Evolutionary conservation across 2,797 vertebrate genomes (phyloP), one percentile per base, ranked within the genome.

Genomic region (Danio aesculapii): DNA sequence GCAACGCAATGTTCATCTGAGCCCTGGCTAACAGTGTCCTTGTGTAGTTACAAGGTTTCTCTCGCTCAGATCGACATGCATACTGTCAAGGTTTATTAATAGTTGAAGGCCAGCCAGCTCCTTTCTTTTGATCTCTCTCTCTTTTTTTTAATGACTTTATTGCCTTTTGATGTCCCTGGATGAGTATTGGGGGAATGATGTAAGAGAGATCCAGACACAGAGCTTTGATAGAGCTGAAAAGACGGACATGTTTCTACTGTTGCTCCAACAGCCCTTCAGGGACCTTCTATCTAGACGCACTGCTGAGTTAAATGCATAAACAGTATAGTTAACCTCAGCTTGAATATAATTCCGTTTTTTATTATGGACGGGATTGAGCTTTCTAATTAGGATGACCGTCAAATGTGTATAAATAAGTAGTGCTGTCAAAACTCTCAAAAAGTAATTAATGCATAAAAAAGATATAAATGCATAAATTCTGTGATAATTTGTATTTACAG

Each of bases 61-160:
- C n/a, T 53, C 62, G 58, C 46, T 58, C 73, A 66, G 52, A 73
- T 77, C 61, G 19, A 39, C 41, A 57, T 63, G 49, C 19, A 66
- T 59, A 64, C 64, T 77, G 55, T 75, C 67, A 59, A 47, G 55
- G 72, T 81, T 81, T 83, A 83, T 86, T 83, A 78, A 81, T 72
- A 76, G 71, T 57, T 67, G 63, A 81, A 55, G 47, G n/a, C 59
- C 47, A 67, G 66, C 67, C 75, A 78, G 39, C 69, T 81, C 74
- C n/a, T 53, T 44, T 81, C 74, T 57, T 67, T 67, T 64, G n/a
- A 68, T 76, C 21, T 52, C 11, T 66, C 57, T 30, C 3, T 70
- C 44, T 66, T 2, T 47, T 6, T 81, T 74, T 67, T 57, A 79
- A 75, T 44, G 43, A 50, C 43, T 67, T 4, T 47, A 46, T 81